Base-by-base conservation (phyloP, 2,888 invertebrate species). In the Erebia epiphron region DNA sequence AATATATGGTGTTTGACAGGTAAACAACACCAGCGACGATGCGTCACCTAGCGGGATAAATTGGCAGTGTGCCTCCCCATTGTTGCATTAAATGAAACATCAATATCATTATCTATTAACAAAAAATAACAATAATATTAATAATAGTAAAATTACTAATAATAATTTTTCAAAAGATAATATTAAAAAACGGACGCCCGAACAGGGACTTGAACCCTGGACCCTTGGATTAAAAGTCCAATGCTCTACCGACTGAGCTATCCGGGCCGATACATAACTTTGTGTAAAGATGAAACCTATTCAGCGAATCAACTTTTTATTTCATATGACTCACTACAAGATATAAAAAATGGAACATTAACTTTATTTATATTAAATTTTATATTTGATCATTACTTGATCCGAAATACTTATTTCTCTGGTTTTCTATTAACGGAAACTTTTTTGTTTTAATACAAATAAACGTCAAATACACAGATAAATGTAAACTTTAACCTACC, bases 181-280 rank as follows among this genome's bases (percentile, higher is more conserved):
- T 62, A 35, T 69, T 73, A 69, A 84, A 83, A 18, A 1, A 18
- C 1, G 52, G 2, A 43, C 93, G 91, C 92, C 92, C 93, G 92
- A 93, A 93, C 93, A 93, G 93, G 93, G 93, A 93, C 93, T 93
- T 93, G 93, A 93, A 93, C 93, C 93, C 93, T 93, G 92, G 92
- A 93, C 93, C 93, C 93, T 93, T 92, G 92, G 93, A 93, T 92
- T 93, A 93, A 91, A 92, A 92, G 92, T 92, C 92, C 92, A 92
- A 93, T 92, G 92, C 94, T 93, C 93, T 94, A 94, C 93, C 93
- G 93, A 94, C 93, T 94, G 93, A 93, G 93, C 93, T 93, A 93
- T 93, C 93, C 93, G 93, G 93, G 93, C 93, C 85, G 75, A 50
- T 82, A 18, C 0, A 10, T 0, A 0, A 0, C 0, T 0, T 0